These are phyloP conservation scores for Phaethon lepturus DNA, from an alignment of 2,113 vertebrate species.

Conservation along the genomic window DNA sequence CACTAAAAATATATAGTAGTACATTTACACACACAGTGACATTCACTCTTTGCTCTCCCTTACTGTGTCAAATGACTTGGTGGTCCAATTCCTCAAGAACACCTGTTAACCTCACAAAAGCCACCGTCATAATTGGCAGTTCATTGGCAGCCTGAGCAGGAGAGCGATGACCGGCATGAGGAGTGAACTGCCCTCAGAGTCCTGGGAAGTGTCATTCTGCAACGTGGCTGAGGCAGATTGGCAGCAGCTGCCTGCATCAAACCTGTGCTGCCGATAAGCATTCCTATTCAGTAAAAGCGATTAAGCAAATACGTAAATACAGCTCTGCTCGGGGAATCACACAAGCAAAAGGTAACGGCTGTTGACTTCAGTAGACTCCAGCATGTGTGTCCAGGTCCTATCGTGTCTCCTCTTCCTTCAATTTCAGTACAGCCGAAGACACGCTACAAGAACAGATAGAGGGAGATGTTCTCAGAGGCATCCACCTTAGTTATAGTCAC, in stretches of 20 bases:
- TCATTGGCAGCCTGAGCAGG: neutral
- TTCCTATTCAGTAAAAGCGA: neutral
- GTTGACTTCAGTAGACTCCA: neutral
- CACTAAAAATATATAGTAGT: neutral
- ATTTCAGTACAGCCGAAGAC: neutral
- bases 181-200: neutral
- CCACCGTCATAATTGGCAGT: neutral
- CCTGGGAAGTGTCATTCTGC: neutral
- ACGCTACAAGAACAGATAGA: accelerated
- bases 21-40: neutral
- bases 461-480: neutral
- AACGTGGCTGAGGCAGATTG: neutral
- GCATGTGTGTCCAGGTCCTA: neutral
- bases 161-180: neutral
- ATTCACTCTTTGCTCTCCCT: neutral
- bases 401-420: neutral
- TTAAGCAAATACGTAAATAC: neutral
- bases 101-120: neutral
- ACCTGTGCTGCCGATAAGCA: neutral
- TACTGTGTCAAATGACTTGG: neutral
- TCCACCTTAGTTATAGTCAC: neutral
- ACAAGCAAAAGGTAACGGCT: neutral
- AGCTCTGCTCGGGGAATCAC: neutral
- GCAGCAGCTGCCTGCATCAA: neutral
- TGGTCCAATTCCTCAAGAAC: neutral